Evolutionary conservation across 2,113 vertebrate genomes (phyloP).

Genomic region (Callocephalon fimbriatum): DNA sequence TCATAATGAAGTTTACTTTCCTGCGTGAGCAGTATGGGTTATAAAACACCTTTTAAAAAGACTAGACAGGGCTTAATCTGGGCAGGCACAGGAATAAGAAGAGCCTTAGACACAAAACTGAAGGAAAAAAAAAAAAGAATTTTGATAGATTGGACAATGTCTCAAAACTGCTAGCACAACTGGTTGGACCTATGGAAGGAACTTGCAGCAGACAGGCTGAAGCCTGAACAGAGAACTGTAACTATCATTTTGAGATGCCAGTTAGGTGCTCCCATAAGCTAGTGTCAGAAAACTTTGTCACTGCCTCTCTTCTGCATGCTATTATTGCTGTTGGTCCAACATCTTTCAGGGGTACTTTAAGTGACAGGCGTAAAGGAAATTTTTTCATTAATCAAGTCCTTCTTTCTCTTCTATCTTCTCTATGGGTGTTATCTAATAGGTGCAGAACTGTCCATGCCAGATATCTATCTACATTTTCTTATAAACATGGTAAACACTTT

Average conservation of each 20-base stretch:
- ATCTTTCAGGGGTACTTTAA: neutral
- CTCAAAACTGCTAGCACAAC: neutral
- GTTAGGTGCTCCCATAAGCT: neutral
- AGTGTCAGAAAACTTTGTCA: neutral
- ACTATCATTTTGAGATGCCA: neutral
- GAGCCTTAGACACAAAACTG: neutral
- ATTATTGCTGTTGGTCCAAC: neutral
- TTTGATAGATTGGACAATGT: neutral
- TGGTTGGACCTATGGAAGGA: neutral
- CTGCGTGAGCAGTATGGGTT: neutral
- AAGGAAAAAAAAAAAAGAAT: neutral
- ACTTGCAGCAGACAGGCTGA: neutral
- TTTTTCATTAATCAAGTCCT: slow-evolving; percentile 1
- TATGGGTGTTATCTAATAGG: neutral
- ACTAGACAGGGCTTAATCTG: neutral
- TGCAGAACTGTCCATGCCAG: neutral
- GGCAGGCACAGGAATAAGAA: neutral
- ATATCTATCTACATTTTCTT: neutral
- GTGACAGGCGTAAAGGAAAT: neutral
- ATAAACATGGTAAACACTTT: slow-evolving; percentile 42
- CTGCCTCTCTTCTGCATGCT: neutral
- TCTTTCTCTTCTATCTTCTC: neutral
- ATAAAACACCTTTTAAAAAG: neutral
- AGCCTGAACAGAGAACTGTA: neutral
- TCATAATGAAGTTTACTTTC: neutral